A percentile compares a stretch with the other conserved stretches of the same genome.
Conservation (phyloP, 2,888 invertebrate species). For the Dichetophora obliterata region DNA sequence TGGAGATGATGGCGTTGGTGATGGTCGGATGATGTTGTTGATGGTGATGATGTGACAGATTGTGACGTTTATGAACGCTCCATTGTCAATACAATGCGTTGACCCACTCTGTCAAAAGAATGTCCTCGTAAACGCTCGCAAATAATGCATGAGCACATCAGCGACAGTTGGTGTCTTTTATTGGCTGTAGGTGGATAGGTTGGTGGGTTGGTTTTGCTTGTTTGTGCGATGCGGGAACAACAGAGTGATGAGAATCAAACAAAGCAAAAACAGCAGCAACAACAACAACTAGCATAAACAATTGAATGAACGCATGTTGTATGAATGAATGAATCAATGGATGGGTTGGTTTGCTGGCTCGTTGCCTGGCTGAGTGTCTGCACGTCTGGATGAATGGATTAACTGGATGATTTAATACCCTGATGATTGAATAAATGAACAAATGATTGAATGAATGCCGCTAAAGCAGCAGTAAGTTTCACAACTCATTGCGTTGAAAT, state of each 20-base stretch:
- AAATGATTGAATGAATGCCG: not conserved
- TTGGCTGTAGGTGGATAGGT: not conserved
- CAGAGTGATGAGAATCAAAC: no score
- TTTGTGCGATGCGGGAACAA: no score
- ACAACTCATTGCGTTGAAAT: slow-evolving; percentile 20
- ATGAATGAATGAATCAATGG: slow-evolving; percentile 7
- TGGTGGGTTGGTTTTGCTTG: no score
- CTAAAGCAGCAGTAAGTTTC: slow-evolving; percentile 2
- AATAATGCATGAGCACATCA: slow-evolving; percentile 5
- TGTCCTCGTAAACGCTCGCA: slow-evolving; percentile 17
- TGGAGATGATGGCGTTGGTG: not conserved
- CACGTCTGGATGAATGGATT: not conserved
- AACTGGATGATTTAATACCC: not conserved
- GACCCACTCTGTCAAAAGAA: slow-evolving; percentile 30
- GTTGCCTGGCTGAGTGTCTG: not conserved
- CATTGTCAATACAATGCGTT: slow-evolving; percentile 37
- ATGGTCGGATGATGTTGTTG: slow-evolving; percentile 16
- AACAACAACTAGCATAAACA: not conserved
- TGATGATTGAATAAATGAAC: slow-evolving; percentile 20
- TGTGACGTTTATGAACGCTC: slow-evolving; percentile 30
- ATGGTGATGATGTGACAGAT: slow-evolving; percentile 29
- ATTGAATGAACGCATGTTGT: not conserved
- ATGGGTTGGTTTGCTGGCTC: not conserved
- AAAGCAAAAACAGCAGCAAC: no score
- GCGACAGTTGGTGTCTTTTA: slow-evolving; percentile 22